phyloP scores from a whole-genome alignment of 2,113 vertebrate species.

The Cinclus mexicanus region DNA sequence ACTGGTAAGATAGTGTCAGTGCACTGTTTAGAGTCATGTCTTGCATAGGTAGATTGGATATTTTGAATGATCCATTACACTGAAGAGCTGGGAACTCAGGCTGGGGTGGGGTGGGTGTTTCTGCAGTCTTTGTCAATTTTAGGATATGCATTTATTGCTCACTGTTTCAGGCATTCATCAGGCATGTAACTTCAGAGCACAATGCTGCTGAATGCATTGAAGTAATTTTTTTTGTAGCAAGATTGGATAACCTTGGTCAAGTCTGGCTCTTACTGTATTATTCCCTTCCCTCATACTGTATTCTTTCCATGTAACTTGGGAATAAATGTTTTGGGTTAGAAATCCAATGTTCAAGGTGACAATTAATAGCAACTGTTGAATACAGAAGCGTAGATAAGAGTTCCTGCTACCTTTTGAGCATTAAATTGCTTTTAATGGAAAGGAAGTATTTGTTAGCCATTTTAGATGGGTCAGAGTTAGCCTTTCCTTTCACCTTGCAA shows the following conservation, averaged over 20 bases:
- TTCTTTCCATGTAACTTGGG: not conserved
- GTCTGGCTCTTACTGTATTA: not conserved
- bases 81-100: not conserved
- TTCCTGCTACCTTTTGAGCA: not conserved
- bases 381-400: constrained; percentile 1
- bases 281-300: constrained; percentile 18
- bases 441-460: not conserved
- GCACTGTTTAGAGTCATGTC: not conserved
- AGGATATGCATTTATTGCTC: not conserved
- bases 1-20: not conserved
- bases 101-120: not conserved
- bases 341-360: constrained; percentile 6
- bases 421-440: constrained; percentile 17
- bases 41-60: not conserved
- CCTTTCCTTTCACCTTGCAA: not conserved
- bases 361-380: not conserved
- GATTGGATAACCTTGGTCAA: constrained; percentile 29
- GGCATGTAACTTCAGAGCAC: not conserved
- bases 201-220: not conserved
- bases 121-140: not conserved
- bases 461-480: not conserved
- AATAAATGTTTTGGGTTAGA: constrained; percentile 45
- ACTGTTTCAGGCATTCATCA: not conserved
- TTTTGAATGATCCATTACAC: not conserved
- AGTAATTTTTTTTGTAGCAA: not conserved